phyloP scores from a whole-genome alignment of 2,113 vertebrate genomes.

The Leucosticte australis region DNA sequence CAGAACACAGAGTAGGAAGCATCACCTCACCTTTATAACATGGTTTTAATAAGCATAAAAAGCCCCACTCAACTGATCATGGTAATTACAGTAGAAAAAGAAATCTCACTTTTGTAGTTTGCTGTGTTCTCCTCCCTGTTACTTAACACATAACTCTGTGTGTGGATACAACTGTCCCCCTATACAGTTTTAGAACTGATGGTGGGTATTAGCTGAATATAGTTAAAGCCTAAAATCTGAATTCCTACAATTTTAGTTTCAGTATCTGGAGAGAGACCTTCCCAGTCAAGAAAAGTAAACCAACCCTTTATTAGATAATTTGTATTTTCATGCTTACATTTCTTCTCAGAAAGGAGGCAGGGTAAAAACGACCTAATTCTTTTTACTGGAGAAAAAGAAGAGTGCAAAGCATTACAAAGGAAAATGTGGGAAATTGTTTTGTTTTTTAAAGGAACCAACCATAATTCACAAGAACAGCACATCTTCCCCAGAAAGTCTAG shows the following conservation, averaged over 20 bases:
- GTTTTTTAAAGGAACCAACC: background rate
- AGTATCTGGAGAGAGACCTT: background rate
- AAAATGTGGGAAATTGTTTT: background rate
- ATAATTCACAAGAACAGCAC: background rate
- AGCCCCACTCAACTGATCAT: background rate
- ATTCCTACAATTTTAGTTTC: background rate
- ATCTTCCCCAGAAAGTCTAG: background rate
- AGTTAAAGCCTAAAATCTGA: background rate
- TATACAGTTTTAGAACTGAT: background rate
- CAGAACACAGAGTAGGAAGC: background rate
- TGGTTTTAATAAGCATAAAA: rapidly evolving
- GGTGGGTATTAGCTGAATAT: background rate
- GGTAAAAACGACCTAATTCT: background rate
- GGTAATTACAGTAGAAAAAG: background rate
- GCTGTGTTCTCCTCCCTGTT: background rate
- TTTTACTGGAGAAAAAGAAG: background rate
- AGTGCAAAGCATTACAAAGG: background rate
- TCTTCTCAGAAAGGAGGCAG: background rate
- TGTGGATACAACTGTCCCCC: background rate
- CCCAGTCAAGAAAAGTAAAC: background rate
- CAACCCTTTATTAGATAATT: background rate
- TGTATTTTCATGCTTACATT: background rate
- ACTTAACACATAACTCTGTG: background rate
- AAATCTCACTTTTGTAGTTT: background rate
- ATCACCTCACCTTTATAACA: background rate